Conservation (phyloP, 1,140 invertebrate species). For the Globodera ellingtonae region DNA sequence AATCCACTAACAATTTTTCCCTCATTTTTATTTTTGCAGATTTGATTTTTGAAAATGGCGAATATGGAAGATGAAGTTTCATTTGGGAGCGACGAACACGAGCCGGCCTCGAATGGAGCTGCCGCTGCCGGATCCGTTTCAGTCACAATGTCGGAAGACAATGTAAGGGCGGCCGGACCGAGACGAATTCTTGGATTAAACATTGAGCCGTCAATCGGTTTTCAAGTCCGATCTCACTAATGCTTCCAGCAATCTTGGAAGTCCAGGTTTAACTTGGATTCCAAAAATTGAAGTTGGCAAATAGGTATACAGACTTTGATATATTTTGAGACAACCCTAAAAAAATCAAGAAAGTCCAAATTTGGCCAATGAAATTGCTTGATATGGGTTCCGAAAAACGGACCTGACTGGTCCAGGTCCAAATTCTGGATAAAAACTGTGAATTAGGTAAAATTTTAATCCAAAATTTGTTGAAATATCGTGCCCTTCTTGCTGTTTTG, state of each 20-base stretch:
- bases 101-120: conserved; percentile 18
- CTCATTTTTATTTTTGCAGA: neutral
- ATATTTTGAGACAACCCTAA: too few species aligned
- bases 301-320: neutral
- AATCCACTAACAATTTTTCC: too few species aligned
- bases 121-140: conserved; percentile 15
- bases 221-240: too few species aligned
- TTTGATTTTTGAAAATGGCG: conserved; percentile 21
- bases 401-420: too few species aligned
- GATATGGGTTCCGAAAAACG: too few species aligned
- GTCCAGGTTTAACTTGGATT: conserved; percentile 27
- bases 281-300: neutral
- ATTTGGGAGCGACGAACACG: conserved; percentile 31
- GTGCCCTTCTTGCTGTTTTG: neutral
- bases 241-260: neutral
- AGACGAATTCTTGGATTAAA: too few species aligned
- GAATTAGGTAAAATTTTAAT: too few species aligned
- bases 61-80: conserved; percentile 35
- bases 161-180: conserved; percentile 19
- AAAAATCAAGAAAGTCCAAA: too few species aligned
- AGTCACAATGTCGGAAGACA: conserved; percentile 43
- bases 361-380: too few species aligned
- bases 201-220: too few species aligned
- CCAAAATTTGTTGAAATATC: neutral
- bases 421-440: too few species aligned